These are phyloP conservation scores for Drosophila paranaensis DNA, from an alignment of 2,888 invertebrate species.

Conservation along the genomic window DNA sequence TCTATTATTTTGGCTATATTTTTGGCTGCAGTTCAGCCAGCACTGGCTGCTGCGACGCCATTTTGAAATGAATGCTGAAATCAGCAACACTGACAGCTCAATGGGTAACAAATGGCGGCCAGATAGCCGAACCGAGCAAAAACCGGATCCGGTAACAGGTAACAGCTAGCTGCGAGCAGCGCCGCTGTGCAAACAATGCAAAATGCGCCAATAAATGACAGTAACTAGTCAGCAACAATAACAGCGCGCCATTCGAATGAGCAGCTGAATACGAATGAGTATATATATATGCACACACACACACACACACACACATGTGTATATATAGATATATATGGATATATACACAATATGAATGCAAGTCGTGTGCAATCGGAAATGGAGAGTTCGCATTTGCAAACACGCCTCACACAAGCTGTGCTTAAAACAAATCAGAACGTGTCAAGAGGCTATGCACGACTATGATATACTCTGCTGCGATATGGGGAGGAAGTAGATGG, in stretches of 20 bases:
- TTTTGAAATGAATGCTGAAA: constrained; percentile 54
- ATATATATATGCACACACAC: constrained; percentile 8
- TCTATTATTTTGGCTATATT: too few relatives aligned
- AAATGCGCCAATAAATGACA: constrained; percentile 66
- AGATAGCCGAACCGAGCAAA: constrained; percentile 36
- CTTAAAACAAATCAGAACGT: constrained; percentile 2
- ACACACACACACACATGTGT: neutral
- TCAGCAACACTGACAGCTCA: constrained; percentile 55
- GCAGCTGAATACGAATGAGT: constrained; percentile 26
- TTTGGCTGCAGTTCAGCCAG: constrained; percentile 17
- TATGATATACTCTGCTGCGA: neutral
- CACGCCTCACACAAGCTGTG: constrained; percentile 26
- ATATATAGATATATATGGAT: neutral
- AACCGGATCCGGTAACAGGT: constrained; percentile 2
- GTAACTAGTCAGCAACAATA: constrained; percentile 61
- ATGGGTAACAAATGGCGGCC: constrained; percentile 44
- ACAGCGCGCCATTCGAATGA: constrained; percentile 21
- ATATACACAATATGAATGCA: constrained; percentile 5
- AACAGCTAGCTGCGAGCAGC: constrained; percentile 10
- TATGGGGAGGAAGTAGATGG: too few relatives aligned
- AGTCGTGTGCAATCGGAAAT: constrained; percentile 55
- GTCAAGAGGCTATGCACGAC: neutral
- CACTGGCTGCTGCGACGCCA: constrained; percentile 20
- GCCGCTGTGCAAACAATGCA: constrained; percentile 55
- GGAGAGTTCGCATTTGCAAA: constrained; percentile 39